Evolutionary conservation across 1,140 invertebrate species (phyloP), one percentile per base, ranked within the genome.

Genomic region (Brachionus rubens): DNA sequence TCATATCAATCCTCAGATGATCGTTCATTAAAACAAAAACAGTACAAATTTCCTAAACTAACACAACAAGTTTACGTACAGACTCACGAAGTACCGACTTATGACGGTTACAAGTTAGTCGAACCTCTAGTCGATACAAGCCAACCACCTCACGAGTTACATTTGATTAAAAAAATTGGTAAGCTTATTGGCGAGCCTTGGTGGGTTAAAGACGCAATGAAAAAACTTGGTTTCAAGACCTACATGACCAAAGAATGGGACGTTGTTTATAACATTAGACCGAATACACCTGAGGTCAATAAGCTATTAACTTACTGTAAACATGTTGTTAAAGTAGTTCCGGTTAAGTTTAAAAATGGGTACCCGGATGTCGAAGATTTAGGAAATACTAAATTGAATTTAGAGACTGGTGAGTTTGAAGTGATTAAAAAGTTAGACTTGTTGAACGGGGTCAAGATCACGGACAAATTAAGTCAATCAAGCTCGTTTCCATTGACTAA

Each of bases 201-300:
- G 46, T 76, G 54, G 40, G 75, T 76, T 12, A 76, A 76, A 76
- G 40, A 62, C 9, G 52, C 75, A 5, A 46, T 76, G 40, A 62
- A 65, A 62, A 40, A 62, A 21, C 54, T 76, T 1, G 75, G 75
- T 40, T 75, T 75, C n/a, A 59, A 47, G 1, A 75, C 26, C 7
- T 46, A 75, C 5, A 26, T 46, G 24, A 46, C 26, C 3, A 75
- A 54, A 30, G 72, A 54, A 59, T 62, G 54, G 52, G 24, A 76
- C 9, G 52, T 59, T 1, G 52, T 56, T 16, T 56, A 56, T 26
- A 26, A 24, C 10, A 59, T 76, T 12, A 76, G 24, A 30, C 72
- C 72, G 10, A 76, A 76, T 48, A 76, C 50, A 12, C 75, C 41
- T 1, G 52, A 59, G 24, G 26, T 76, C 1, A 76, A 76, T 50